Percentiles rank a stretch among this genome's conserved stretches.
Evolutionary conservation across 2,113 vertebrate species (phyloP).

Genomic region (Myocastor coypus): DNA sequence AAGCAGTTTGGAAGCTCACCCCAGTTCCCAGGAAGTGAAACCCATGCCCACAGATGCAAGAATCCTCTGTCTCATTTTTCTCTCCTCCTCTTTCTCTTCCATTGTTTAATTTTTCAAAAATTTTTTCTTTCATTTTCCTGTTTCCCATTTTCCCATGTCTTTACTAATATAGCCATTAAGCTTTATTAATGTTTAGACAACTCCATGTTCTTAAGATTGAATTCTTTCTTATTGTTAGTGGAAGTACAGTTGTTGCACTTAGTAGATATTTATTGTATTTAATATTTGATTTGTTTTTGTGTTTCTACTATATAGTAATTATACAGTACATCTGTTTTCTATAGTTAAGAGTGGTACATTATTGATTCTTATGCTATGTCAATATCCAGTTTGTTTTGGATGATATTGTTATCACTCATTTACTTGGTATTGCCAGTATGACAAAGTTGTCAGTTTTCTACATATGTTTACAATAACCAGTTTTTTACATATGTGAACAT

Average conservation of each 20-base stretch:
- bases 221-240: neutral
- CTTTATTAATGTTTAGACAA: neutral
- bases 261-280: neutral
- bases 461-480: neutral
- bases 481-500: neutral
- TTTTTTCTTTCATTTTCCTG: neutral
- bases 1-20: neutral
- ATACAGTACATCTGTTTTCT: neutral
- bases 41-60: neutral
- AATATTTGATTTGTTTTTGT: neutral
- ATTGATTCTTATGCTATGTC: neutral
- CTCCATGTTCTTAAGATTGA: neutral
- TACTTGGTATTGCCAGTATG: neutral
- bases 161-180: neutral
- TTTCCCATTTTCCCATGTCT: neutral
- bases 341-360: neutral
- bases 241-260: neutral
- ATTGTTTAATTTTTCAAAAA: neutral
- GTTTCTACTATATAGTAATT: neutral
- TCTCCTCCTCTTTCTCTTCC: neutral
- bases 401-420: neutral
- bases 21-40: neutral
- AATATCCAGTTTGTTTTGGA: neutral
- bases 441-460: neutral
- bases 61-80: neutral